Base-by-base conservation (phyloP, 2,797 vertebrate genomes). In the Sternarchorhynchus goeldii region DNA sequence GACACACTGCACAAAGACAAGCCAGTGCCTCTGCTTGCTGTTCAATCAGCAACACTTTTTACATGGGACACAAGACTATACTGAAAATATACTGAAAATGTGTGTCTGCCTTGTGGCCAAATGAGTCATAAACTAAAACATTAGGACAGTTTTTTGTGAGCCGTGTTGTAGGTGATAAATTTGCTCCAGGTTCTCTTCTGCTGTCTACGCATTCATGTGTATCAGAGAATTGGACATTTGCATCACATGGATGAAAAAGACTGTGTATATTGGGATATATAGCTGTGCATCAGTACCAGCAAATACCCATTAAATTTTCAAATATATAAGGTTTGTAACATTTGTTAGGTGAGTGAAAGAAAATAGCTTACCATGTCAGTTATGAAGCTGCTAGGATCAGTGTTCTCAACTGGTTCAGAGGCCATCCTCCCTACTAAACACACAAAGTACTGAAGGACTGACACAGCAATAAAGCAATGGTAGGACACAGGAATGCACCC, bases 351-450 rank as follows among this genome's bases (percentile, higher is more conserved):
- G 31, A 41, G 36, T 12, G 57, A 41, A 17, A 62, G 31, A 45
- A 76, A 34, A 77, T 0, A 29, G 14, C 83, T 91, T 91, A 98
- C 97, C 92, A 91, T 88, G 84, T 94, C 88, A 85, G 93, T 91
- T 32, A 95, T 90, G 34, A 97, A 92, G 86, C 93, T 96, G 88
- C 95, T 98, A 20, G 97, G 95, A 88, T 99, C 96, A 0, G 94
- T 97, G 88, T 99, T 96, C 86, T 99, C 97, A 86, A 99, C 96
- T 0, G 97, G 96, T 78, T 96, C 95, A 81, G 95, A 95, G 77
- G 84, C 80, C 85, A 81, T 89, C 86, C 90, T 92, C 85, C 91
- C 96, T 96, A 89, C 56, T 41, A 82, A 86, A 84, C 18, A 34
- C 6, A 81, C 5, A 85, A 3, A 6, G 10, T 1, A 1, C 32